These are phyloP conservation scores for Ammospiza maritima DNA, from an alignment of 2,797 vertebrate species.

Conservation along the genomic window DNA sequence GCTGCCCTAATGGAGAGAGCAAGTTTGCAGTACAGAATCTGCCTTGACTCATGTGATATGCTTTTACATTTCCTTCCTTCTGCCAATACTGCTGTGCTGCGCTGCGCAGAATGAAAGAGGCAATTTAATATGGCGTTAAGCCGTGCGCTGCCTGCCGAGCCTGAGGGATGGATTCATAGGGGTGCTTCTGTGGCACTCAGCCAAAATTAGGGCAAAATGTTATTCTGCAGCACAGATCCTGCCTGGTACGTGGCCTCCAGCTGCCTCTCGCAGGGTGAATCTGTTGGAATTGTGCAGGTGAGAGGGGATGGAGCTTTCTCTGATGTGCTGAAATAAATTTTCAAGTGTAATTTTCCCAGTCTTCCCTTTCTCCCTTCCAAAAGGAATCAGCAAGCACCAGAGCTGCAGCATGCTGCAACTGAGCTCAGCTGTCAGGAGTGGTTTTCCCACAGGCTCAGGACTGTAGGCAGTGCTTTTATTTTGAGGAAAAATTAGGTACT, in stretches of 20 bases:
- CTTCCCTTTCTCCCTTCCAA: not conserved
- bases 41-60: not conserved
- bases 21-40: not conserved
- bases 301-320: not conserved
- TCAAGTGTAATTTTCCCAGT: slow-evolving; percentile 10
- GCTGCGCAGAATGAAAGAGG: not conserved
- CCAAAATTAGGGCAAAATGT: slow-evolving; percentile 29
- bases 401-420: not conserved
- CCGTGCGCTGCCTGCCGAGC: not conserved
- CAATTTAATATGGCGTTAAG: slow-evolving; percentile 41
- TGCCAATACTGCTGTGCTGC: not conserved
- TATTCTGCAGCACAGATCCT: not conserved
- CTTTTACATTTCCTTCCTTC: not conserved
- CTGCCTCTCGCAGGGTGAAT: not conserved
- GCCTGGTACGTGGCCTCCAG: not conserved
- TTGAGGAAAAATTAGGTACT: not conserved
- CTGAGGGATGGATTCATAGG: not conserved
- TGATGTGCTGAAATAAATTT: not conserved
- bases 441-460: not conserved
- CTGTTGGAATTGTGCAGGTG: not conserved
- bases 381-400: not conserved
- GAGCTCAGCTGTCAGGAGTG: not conserved
- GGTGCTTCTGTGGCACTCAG: not conserved
- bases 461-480: not conserved
- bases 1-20: not conserved